Evolutionary conservation across 2,888 invertebrate genomes (phyloP).

Genomic region (Tetramorium bicarinatum): DNA sequence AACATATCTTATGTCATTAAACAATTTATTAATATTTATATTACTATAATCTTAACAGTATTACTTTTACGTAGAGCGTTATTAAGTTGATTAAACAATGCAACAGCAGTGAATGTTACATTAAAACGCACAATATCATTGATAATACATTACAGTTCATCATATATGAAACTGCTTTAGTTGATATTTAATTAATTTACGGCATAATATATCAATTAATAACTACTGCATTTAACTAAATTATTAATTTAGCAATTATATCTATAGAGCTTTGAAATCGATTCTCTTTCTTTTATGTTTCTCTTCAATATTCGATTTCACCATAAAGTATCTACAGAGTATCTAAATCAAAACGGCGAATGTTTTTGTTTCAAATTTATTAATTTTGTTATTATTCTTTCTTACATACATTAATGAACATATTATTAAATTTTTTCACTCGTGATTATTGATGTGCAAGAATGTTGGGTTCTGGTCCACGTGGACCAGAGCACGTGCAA

Average conservation of each 20-base stretch:
- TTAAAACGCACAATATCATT: not conserved
- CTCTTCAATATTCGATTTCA: not conserved
- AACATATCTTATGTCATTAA: not conserved
- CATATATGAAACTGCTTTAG: not conserved
- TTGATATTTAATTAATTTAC: constrained; percentile 34
- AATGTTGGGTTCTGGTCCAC: constrained; percentile 28
- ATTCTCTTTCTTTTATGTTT: not conserved
- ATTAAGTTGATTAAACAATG: not conserved
- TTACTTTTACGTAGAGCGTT: not conserved
- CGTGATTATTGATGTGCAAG: not conserved
- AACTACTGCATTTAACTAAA: constrained; percentile 13
- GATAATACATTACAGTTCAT: constrained; percentile 6
- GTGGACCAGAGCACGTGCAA: constrained; percentile 54
- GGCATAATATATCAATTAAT: constrained; percentile 26
- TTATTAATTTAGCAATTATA: constrained; percentile 12
- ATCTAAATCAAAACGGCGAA: not conserved
- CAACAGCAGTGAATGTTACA: not conserved
- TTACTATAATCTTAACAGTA: not conserved
- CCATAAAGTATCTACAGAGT: not conserved
- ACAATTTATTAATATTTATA: constrained; percentile 6
- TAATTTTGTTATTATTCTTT: not conserved
- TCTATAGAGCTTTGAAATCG: not conserved
- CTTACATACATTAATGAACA: not conserved
- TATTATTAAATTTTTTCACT: not conserved
- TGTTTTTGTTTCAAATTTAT: not conserved